Conservation (phyloP, 1,140 invertebrate species). For the Bombus affinis region DNA sequence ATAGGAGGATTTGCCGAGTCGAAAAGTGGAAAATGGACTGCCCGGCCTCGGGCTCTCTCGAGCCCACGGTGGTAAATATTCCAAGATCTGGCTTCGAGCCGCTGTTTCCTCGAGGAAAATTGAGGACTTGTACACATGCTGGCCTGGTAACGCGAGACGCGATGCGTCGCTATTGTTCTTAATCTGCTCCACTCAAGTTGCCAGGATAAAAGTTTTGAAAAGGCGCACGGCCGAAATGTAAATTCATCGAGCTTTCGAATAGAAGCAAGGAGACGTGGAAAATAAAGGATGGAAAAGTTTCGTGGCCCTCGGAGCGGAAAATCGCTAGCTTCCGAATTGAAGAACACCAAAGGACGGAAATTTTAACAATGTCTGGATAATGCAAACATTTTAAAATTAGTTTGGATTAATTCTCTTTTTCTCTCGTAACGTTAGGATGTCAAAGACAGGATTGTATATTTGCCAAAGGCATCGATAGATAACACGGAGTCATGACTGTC, state of each 20-base stretch:
- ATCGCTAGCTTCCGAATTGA: conserved; percentile 30
- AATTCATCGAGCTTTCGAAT: conserved; percentile 4
- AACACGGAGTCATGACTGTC: not conserved
- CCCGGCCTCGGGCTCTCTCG: not conserved
- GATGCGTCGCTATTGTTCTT: conserved; percentile 18
- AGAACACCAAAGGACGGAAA: not conserved
- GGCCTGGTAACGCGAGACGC: not conserved
- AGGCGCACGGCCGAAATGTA: not conserved
- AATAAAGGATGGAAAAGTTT: conserved; percentile 30
- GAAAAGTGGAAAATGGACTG: conserved; percentile 36
- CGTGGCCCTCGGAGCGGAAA: conserved; percentile 2
- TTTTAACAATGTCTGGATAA: not conserved
- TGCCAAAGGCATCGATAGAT: not conserved
- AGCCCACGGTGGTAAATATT: conserved; percentile 30
- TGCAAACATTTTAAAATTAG: not conserved
- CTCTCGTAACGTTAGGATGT: not conserved
- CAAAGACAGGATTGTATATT: not conserved
- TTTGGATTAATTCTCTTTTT: not conserved
- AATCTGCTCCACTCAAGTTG: conserved; percentile 2
- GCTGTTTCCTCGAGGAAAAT: not conserved
- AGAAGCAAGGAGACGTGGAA: conserved; percentile 15
- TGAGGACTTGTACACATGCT: not conserved
- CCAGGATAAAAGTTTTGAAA: conserved; percentile 15
- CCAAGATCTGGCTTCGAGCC: not conserved
- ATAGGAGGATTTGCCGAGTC: conserved; percentile 24